Percentiles rank a stretch among this genome's conserved stretches.
Conservation (phyloP, 1,140 invertebrate genomes). For the Leptopilina clavipes region DNA sequence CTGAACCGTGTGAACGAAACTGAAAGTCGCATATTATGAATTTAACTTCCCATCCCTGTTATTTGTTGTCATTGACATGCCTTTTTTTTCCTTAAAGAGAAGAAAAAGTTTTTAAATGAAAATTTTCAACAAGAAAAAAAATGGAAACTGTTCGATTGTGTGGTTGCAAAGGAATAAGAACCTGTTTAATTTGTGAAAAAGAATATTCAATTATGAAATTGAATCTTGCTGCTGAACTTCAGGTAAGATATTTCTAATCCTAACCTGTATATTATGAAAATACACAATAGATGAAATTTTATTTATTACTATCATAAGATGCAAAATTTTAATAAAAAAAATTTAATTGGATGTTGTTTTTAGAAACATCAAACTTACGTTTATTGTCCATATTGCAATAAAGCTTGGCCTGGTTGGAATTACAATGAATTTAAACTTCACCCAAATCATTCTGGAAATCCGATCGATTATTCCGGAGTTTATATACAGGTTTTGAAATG, state of each 20-base stretch:
- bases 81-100: too few relatives aligned
- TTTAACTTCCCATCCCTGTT: too few relatives aligned
- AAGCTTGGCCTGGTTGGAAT: conserved; percentile 85
- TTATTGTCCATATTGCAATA: conserved; percentile 85
- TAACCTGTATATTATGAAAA: neutral
- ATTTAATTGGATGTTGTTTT: conserved; percentile 41
- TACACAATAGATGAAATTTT: too few relatives aligned
- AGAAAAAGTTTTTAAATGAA: neutral
- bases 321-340: conserved; percentile 5
- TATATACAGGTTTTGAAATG: conserved; percentile 80
- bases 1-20: too few relatives aligned
- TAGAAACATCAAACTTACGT: conserved; percentile 79
- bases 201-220: conserved; percentile 79
- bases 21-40: too few relatives aligned
- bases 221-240: conserved; percentile 61
- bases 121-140: conserved; percentile 23
- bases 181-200: conserved; percentile 89
- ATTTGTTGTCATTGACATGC: too few relatives aligned
- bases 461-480: conserved; percentile 82
- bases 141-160: conserved; percentile 86
- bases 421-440: conserved; percentile 78
- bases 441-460: conserved; percentile 78
- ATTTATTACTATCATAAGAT: conserved; percentile 24
- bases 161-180: conserved; percentile 94
- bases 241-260: conserved; percentile 54